Evolutionary conservation across 1,140 invertebrate genomes (phyloP), one percentile per base, ranked within the genome.

Genomic region (Arion vulgaris): DNA sequence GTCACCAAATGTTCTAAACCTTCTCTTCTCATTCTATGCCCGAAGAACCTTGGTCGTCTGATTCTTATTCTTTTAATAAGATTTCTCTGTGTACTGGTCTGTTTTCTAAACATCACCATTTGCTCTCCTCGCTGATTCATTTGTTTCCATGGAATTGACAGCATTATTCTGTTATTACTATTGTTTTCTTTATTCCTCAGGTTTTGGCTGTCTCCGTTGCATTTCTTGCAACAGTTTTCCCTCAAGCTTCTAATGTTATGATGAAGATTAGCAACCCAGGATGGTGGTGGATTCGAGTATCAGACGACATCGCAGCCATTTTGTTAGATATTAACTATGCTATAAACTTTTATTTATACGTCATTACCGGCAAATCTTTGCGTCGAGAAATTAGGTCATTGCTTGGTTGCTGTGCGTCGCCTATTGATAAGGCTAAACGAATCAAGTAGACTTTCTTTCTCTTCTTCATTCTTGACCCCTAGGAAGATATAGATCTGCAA

Each of bases 271-370:
- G 72, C 2, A 39, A 73, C 62, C 76, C 82, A 5, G 51, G 32
- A 7, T 83, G 82, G 82, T 28, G 23, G 19, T 72, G 68, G 57
- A 51, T 83, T 15, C 28, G 53, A 26, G 76, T 78, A 39, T 49
- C 68, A 38, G 76, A 79, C 32, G 82, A 83, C 69, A 49, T 69
- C 28, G 49, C 75, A 32, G 82, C 76, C 41, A 71, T 83, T 68
- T 57, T 83, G 45, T 80, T 76, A 76, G 82, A 83, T 45, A 4
- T 83, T 2, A 83, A 83, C 77, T 83, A 78, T 38, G 82, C 82
- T 76, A 73, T 83, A 49, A 83, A 83, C 49, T 83, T 83, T 77
- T 83, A 83, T 49, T 76, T 83, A 7, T 83, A 83, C 76, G 71
- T 83, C 66, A 78, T 79, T 73, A 79, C 82, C 17, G 82, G 75